Evolutionary conservation across 1,140 invertebrate species (phyloP).

Genomic region (Stegodyphus dumicola): DNA sequence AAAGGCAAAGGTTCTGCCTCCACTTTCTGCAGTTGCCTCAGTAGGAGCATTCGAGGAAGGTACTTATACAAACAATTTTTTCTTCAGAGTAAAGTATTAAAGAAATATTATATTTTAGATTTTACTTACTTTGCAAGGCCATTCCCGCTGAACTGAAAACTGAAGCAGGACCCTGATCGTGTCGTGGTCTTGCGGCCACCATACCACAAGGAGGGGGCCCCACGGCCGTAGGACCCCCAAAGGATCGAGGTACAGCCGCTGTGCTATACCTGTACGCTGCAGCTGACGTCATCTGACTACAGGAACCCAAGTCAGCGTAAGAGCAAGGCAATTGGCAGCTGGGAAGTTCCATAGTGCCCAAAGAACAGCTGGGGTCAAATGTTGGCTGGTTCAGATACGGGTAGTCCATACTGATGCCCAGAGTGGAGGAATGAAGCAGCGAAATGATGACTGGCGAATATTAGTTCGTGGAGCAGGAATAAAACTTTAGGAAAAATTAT

Average conservation of each 20-base stretch:
- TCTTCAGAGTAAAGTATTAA: not conserved
- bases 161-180: slow-evolving; percentile 48
- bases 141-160: slow-evolving; percentile 54
- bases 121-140: slow-evolving; percentile 57
- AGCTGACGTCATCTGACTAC: slow-evolving; percentile 83
- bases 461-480: not conserved
- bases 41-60: not conserved
- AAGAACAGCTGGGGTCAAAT: slow-evolving; percentile 75
- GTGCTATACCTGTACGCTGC: slow-evolving; percentile 60
- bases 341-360: slow-evolving; percentile 73
- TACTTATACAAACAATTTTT: not conserved
- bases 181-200: slow-evolving; percentile 56
- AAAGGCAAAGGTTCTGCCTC: slow-evolving; percentile 44
- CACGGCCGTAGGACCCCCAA: slow-evolving; percentile 40
- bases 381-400: slow-evolving; percentile 79
- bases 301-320: slow-evolving; percentile 85
- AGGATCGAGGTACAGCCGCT: slow-evolving; percentile 52
- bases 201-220: slow-evolving; percentile 39
- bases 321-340: slow-evolving; percentile 78
- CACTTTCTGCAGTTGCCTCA: slow-evolving; percentile 28
- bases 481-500: too few relatives aligned
- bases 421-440: slow-evolving; percentile 41
- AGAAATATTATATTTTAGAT: not conserved
- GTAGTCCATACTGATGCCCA: slow-evolving; percentile 74
- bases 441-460: slow-evolving; percentile 27